Percentiles rank a stretch among this genome's conserved stretches.
These are phyloP conservation scores for Electrona antarctica DNA, from an alignment of 2,113 vertebrate species.

Conservation along the genomic window DNA sequence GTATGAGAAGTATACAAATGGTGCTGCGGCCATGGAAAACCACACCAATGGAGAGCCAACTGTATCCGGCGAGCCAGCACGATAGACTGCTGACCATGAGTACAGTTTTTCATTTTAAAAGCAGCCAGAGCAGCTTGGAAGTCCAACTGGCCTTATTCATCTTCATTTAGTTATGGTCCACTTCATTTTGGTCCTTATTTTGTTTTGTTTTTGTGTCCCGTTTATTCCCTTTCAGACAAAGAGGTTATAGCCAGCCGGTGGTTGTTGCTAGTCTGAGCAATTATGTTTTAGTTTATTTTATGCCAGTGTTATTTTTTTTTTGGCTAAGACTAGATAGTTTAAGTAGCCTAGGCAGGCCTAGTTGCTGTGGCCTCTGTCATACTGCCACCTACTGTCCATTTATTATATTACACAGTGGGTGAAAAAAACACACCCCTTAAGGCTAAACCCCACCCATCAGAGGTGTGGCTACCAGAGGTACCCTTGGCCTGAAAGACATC, in stretches of 20 bases:
- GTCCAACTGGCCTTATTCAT: not conserved
- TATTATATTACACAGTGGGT: no score
- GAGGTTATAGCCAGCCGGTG: not conserved
- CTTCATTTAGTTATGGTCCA: not conserved
- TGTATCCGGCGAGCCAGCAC: slow-evolving; percentile 71
- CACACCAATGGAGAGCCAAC: slow-evolving; percentile 64
- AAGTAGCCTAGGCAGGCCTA: no score
- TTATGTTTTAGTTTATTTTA: no score
- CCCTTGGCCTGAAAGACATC: no score
- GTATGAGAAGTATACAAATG: slow-evolving; percentile 89
- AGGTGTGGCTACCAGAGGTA: no score
- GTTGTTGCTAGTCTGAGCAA: no score
- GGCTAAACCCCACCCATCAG: no score
- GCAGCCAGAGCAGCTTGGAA: not conserved
- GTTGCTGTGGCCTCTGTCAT: no score
- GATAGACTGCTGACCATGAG: slow-evolving; percentile 91
- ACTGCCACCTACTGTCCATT: no score
- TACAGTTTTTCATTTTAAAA: slow-evolving; percentile 35
- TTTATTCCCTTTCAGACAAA: not conserved
- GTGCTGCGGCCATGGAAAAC: slow-evolving; percentile 61
- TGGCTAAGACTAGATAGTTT: no score
- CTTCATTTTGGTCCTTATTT: not conserved
- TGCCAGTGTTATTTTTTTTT: no score
- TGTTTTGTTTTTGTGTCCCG: not conserved
- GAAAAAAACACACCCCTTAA: no score